Percentiles rank a stretch among this genome's conserved stretches.
Conservation (phyloP, 2,113 vertebrate species). For the Egretta garzetta region DNA sequence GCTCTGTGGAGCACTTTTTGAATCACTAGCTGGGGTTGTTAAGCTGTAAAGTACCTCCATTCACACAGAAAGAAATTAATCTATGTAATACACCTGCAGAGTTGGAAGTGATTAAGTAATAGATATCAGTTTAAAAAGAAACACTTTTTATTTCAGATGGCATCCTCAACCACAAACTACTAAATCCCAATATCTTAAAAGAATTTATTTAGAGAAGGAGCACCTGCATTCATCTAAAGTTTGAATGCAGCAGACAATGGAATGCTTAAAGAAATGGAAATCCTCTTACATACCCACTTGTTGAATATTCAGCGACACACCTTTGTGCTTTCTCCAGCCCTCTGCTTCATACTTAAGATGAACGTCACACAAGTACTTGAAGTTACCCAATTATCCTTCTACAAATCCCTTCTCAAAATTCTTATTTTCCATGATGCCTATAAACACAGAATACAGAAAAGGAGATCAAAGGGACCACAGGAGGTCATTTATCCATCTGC, state of each 20-base stretch:
- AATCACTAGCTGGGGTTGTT: not conserved
- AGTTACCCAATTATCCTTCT: not conserved
- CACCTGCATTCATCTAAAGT: not conserved
- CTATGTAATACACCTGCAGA: not conserved
- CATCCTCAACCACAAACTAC: not conserved
- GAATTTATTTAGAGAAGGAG: not conserved
- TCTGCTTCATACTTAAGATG: not conserved
- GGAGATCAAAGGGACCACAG: not conserved
- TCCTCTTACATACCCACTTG: not conserved
- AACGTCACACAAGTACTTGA: not conserved
- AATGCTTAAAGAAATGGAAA: not conserved
- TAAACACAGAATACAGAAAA: not conserved
- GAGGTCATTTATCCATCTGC: not conserved
- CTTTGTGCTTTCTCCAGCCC: not conserved
- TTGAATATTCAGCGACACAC: not conserved
- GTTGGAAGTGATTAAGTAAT: not conserved
- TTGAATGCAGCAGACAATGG: not conserved
- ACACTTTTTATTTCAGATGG: not conserved
- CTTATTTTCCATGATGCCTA: not conserved
- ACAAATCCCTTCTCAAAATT: not conserved
- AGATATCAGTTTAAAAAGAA: not conserved
- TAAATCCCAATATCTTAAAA: not conserved
- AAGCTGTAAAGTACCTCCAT: not conserved
- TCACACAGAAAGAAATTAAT: not conserved
- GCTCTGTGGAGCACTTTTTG: not conserved